Conservation (phyloP, 2,113 vertebrate genomes). For the Lophius piscatorius region DNA sequence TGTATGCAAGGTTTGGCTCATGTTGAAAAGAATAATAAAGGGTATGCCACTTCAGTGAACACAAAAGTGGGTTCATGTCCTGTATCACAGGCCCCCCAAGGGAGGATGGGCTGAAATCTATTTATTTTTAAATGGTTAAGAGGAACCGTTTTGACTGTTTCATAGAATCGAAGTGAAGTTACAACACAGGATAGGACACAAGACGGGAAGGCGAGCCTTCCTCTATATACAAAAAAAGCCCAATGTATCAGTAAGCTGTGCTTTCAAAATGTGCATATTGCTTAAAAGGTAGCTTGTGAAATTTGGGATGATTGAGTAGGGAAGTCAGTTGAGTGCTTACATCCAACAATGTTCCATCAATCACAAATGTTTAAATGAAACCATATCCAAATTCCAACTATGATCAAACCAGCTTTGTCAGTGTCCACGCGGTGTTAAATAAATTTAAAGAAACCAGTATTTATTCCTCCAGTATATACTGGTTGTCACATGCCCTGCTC, state of each 20-base stretch:
- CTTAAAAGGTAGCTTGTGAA: slow-evolving; percentile 2
- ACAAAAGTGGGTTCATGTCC: no score
- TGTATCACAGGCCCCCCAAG: not conserved
- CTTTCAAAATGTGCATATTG: no score
- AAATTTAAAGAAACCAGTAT: no score
- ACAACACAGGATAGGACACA: slow-evolving; percentile 24
- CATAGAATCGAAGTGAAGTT: slow-evolving; percentile 35
- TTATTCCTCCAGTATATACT: no score
- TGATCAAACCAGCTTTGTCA: no score
- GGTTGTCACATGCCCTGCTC: no score
- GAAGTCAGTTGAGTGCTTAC: no score
- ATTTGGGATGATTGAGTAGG: slow-evolving; percentile 1
- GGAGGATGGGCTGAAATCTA: not conserved
- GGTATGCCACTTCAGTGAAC: not conserved
- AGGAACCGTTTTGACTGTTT: slow-evolving; percentile 53
- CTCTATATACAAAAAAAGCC: not conserved
- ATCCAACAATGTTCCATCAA: no score
- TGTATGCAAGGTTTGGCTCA: not conserved
- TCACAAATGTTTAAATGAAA: no score
- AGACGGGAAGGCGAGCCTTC: no score
- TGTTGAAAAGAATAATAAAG: not conserved
- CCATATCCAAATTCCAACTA: no score
- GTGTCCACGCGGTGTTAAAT: no score
- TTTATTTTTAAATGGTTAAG: slow-evolving; percentile 16
- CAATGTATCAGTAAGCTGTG: not conserved